phyloP scores from a whole-genome alignment of 1,140 invertebrate genomes.

The Schlechtendalia chinensis region DNA sequence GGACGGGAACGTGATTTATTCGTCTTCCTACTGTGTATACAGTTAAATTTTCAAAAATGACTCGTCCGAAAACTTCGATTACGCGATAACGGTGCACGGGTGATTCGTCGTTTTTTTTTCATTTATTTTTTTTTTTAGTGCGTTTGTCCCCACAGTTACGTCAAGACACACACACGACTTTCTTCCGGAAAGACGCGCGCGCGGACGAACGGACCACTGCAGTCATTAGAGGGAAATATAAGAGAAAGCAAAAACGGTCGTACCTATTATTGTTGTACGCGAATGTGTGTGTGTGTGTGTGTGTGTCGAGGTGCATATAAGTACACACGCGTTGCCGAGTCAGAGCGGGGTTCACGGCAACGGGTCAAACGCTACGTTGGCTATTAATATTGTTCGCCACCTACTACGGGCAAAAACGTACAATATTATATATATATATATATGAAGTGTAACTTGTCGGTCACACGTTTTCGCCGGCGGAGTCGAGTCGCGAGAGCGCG shows the following conservation, averaged over 20 bases:
- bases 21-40: not conserved
- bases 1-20: too few relatives aligned
- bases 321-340: not conserved
- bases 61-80: constrained; percentile 14
- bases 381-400: constrained; percentile 32
- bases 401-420: not conserved
- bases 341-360: not conserved
- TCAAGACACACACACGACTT: constrained; percentile 20
- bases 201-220: not conserved
- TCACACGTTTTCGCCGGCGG: constrained; percentile 26
- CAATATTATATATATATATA: not conserved
- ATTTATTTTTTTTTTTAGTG: not conserved
- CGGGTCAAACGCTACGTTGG: constrained; percentile 37
- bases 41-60: constrained; percentile 21
- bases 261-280: constrained; percentile 4
- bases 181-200: constrained; percentile 46
- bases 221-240: constrained; percentile 42
- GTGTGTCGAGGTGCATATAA: not conserved
- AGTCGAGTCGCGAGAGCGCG: not conserved
- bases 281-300: not conserved
- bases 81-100: not conserved
- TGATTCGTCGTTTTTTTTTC: not conserved
- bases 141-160: not conserved
- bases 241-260: constrained; percentile 1
- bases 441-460: constrained; percentile 6